phyloP scores from a whole-genome alignment of 1,140 invertebrate species.

The Drosophila kepulauana region DNA sequence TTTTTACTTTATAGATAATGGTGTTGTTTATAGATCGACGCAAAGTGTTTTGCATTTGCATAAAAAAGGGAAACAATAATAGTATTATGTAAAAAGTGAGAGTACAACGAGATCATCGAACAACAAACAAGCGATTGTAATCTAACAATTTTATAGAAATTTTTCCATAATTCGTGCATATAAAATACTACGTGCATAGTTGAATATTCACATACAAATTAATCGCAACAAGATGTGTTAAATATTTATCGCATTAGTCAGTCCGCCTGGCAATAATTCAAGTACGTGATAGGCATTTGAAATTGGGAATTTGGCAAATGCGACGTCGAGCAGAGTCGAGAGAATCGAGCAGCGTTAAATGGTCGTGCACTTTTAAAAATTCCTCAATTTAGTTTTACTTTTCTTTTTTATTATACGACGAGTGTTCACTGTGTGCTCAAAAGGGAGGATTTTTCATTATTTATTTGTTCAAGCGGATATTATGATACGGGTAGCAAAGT shows the following conservation, averaged over 20 bases:
- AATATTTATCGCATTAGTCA: constrained; percentile 50
- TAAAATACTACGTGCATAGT: constrained; percentile 16
- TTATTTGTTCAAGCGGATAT: neutral
- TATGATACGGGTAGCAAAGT: neutral
- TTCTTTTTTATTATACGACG: constrained; percentile 10
- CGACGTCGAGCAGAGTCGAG: neutral
- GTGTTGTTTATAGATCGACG: constrained; percentile 59
- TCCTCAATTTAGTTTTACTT: constrained; percentile 52
- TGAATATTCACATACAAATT: constrained; percentile 33
- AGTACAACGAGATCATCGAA: too few relatives aligned
- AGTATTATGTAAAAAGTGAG: too few relatives aligned
- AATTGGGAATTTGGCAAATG: constrained; percentile 3
- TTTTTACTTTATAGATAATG: neutral
- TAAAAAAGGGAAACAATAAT: constrained; percentile 43
- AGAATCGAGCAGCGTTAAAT: neutral
- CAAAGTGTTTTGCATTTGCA: constrained; percentile 70
- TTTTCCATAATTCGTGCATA: constrained; percentile 3
- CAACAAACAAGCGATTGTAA: too few relatives aligned
- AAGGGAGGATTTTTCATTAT: neutral
- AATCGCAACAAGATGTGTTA: constrained; percentile 67
- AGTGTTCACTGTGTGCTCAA: neutral
- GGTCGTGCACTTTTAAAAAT: constrained; percentile 57
- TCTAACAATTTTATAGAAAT: neutral
- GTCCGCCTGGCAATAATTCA: constrained; percentile 8
- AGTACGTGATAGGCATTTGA: constrained; percentile 39